Evolutionary conservation across 2,113 vertebrate genomes (phyloP), one percentile per base, ranked within the genome.

Genomic region (Hippocampus comes): DNA sequence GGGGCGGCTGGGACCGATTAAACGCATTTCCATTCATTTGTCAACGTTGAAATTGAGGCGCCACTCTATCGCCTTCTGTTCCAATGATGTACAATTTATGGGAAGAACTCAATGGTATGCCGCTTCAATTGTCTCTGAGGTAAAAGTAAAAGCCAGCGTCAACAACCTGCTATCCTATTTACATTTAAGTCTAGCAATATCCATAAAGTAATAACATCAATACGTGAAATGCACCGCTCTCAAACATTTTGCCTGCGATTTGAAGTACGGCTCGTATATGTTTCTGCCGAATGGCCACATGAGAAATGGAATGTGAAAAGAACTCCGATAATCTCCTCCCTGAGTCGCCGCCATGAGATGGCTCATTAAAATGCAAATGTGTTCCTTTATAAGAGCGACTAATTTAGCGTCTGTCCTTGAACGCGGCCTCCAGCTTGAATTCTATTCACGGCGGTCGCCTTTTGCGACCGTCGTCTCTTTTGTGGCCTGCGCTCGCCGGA

Each of bases 351-450:
- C 63, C 68, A 67, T 38, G 25, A 68, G 72, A 68, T 46, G 74
- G 21, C 56, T 77, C 74, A 78, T 85, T 80, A 77, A 84, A 86
- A 86, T 80, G 80, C 73, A 78, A 78, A 86, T 85, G 18, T 68
- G 21, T 67, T 72, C 59, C 64, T 82, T 85, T 78, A 60, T 63
- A 66, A 76, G 71, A 75, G 63, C 67, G 70, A 70, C 68, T 55
- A 63, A 57, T 67, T 68, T 41, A 53, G 55, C 21, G 69, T 61
- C 41, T 63, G 73, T 74, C 69, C 63, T 79, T 82, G 73, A 72
- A 11, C 46, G 60, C 68, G 73, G 70, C 73, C 53, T 77, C 63
- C 68, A 20, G 55, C 60, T 5, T 43, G 42, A 73, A 70, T 66
- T 59, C 43, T 70, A 21, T 46, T 34, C 12, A 20, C 4, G 0